Percentiles rank a stretch among this genome's conserved stretches.
These are phyloP conservation scores for Pyrgus malvae DNA, from an alignment of 2,888 invertebrate species.

Conservation along the genomic window DNA sequence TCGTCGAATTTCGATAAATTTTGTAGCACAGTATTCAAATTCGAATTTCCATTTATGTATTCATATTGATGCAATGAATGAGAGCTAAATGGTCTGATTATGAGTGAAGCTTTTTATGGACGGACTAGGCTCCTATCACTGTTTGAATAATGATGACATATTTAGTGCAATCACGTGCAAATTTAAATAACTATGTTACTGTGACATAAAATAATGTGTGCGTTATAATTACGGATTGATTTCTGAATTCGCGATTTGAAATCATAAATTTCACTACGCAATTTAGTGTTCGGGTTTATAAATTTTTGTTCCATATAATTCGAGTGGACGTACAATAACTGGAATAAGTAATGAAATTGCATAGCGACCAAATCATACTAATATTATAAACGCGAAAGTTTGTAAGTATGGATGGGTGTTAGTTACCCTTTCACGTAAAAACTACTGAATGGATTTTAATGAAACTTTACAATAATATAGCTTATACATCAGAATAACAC, in stretches of 20 bases:
- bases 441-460: no score
- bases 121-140: conserved; percentile 19
- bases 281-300: conserved; percentile 4
- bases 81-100: conserved; percentile 57
- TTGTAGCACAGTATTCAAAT: conserved; percentile 66
- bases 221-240: conserved; percentile 22
- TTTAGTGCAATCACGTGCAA: conserved; percentile 26
- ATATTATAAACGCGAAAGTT: no score
- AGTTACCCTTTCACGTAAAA: no score
- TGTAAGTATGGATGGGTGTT: no score
- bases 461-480: no score
- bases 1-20: conserved; percentile 56
- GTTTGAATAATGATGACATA: conserved; percentile 27
- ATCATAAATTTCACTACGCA: conserved; percentile 3
- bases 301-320: background rate
- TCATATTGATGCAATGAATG: conserved; percentile 62
- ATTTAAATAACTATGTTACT: conserved; percentile 27
- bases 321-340: background rate
- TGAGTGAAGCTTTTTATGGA: conserved; percentile 33
- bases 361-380: no score
- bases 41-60: conserved; percentile 62
- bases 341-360: background rate
- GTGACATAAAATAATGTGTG: conserved; percentile 20
- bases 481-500: no score
- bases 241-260: conserved; percentile 12